Conservation (phyloP, 2,113 vertebrate species). For the Rhombomys opimus region DNA sequence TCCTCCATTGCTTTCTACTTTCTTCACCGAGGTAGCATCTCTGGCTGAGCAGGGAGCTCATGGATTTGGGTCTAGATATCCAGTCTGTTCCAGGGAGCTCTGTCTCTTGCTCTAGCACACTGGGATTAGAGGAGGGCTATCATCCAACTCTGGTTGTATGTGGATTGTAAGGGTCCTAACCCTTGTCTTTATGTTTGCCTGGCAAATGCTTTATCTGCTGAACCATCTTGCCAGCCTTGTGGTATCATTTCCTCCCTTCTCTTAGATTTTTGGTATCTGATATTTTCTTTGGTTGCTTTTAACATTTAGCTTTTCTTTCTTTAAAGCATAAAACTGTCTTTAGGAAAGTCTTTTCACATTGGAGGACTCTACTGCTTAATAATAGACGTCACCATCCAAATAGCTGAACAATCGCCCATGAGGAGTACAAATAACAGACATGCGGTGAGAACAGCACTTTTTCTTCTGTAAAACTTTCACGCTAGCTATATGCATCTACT, state of each 20-base stretch:
- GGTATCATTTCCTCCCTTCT: background rate
- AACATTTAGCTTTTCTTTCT: conserved; percentile 15
- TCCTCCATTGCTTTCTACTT: background rate
- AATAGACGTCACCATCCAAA: background rate
- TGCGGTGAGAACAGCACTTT: background rate
- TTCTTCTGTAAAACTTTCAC: background rate
- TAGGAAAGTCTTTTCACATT: conserved; percentile 32
- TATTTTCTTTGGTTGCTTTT: background rate
- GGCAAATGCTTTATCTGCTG: background rate
- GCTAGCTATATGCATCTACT: background rate
- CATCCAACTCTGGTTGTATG: no score
- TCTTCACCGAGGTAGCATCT: background rate
- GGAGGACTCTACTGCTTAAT: background rate
- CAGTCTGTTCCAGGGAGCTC: background rate
- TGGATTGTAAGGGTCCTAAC: background rate
- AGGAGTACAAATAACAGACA: background rate
- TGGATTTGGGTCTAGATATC: background rate
- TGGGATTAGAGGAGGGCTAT: background rate
- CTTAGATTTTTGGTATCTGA: background rate
- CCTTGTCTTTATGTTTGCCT: no score
- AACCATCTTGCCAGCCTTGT: background rate
- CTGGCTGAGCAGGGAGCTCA: background rate
- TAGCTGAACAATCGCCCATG: background rate
- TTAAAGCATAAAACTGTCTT: conserved; percentile 30
- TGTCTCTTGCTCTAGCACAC: no score